A percentile compares a stretch with the other conserved stretches of the same genome.
phyloP scores from a whole-genome alignment of 1,140 invertebrate genomes.

The Archegozetes longisetosus region DNA sequence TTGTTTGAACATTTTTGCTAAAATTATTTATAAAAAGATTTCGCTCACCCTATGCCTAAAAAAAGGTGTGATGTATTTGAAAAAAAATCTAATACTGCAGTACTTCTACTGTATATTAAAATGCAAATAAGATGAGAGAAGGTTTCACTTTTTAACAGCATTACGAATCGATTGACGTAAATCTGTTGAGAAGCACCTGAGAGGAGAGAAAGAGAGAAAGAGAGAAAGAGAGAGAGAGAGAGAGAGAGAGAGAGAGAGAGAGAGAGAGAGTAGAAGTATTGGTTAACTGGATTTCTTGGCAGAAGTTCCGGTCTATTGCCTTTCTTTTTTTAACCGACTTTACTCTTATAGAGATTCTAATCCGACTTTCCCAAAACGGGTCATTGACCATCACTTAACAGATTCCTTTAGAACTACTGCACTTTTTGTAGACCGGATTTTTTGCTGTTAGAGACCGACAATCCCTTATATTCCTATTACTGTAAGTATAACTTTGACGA shows the following conservation, averaged over 20 bases:
- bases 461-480: too few species aligned
- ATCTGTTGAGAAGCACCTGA: neutral
- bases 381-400: neutral
- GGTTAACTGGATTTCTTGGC: neutral
- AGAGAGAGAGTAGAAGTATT: neutral
- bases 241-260: constrained; percentile 13
- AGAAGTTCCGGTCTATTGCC: neutral
- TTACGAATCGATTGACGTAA: too few species aligned
- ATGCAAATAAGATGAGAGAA: neutral
- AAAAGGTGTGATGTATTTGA: too few species aligned
- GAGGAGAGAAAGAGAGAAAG: constrained; percentile 5
- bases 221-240: constrained; percentile 6
- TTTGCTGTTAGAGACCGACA: too few species aligned
- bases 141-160: too few species aligned
- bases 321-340: constrained; percentile 3
- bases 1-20: too few species aligned
- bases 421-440: too few species aligned
- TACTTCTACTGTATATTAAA: neutral
- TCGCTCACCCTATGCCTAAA: too few species aligned
- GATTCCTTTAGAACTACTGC: constrained; percentile 4
- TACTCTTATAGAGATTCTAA: neutral
- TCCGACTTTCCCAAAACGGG: neutral
- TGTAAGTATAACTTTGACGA: too few species aligned
- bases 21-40: too few species aligned
- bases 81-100: too few species aligned